Conservation (phyloP, 2,113 vertebrate genomes). For the Xyliphius kryptos region DNA sequence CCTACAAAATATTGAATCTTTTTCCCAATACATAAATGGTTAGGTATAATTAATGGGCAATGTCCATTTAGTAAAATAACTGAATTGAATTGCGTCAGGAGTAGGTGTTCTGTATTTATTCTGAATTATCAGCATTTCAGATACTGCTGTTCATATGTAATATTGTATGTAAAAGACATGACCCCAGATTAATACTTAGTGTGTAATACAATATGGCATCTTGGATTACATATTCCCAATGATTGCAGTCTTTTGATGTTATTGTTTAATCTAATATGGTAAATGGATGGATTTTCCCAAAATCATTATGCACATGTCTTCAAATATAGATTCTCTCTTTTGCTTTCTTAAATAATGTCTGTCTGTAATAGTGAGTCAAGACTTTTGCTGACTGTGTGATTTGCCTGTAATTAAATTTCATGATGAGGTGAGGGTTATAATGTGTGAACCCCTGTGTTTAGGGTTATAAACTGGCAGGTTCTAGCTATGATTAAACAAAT, state of each 20-base stretch:
- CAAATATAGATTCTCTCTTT: background rate
- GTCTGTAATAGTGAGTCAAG: conserved; percentile 4
- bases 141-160: background rate
- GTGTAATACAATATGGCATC: background rate
- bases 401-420: conserved; percentile 22
- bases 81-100: conserved; percentile 7
- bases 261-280: background rate
- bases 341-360: conserved; percentile 11
- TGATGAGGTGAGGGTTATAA: conserved; percentile 10
- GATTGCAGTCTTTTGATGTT: conserved; percentile 1
- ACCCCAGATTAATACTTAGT: background rate
- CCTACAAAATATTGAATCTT: no score
- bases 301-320: conserved; percentile 10
- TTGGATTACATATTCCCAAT: background rate
- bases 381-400: conserved; percentile 8
- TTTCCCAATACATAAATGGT: no score
- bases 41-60: no score
- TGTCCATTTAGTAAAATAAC: no score
- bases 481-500: conserved; percentile 17
- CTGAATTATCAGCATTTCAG: background rate
- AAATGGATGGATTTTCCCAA: background rate
- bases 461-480: conserved; percentile 13
- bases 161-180: background rate
- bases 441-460: conserved; percentile 8
- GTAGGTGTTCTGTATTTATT: background rate